Conservation (phyloP, 2,888 invertebrate species). For the Tetramorium bicarinatum region DNA sequence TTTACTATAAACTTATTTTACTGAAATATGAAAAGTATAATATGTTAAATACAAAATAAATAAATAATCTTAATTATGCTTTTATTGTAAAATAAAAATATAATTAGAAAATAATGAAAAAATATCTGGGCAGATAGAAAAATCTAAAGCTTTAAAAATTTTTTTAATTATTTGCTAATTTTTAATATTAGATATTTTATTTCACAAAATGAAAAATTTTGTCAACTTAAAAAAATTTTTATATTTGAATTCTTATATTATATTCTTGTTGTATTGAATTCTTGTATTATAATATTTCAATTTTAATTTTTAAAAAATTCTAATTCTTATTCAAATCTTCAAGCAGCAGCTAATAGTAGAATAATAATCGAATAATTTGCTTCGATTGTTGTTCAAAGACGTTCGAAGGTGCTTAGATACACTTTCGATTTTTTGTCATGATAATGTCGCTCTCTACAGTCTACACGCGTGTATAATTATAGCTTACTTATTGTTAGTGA, state of each 20-base stretch:
- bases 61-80: background rate
- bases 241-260: no score
- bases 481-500: conserved; percentile 13
- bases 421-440: background rate
- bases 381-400: background rate
- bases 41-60: background rate
- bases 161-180: background rate
- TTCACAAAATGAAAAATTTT: background rate
- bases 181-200: background rate
- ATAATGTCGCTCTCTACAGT: background rate
- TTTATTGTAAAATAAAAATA: background rate
- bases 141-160: no score
- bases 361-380: background rate
- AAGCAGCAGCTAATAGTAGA: background rate
- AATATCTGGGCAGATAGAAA: background rate
- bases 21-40: background rate
- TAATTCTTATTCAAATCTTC: background rate
- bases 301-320: background rate
- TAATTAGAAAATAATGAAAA: background rate
- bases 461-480: conserved; percentile 9
- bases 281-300: background rate
- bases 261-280: no score
- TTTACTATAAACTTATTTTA: background rate
- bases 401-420: background rate
- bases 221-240: background rate